Conservation (phyloP, 2,888 invertebrate species). For the Scaptodrosophila latifasciaeformis region DNA sequence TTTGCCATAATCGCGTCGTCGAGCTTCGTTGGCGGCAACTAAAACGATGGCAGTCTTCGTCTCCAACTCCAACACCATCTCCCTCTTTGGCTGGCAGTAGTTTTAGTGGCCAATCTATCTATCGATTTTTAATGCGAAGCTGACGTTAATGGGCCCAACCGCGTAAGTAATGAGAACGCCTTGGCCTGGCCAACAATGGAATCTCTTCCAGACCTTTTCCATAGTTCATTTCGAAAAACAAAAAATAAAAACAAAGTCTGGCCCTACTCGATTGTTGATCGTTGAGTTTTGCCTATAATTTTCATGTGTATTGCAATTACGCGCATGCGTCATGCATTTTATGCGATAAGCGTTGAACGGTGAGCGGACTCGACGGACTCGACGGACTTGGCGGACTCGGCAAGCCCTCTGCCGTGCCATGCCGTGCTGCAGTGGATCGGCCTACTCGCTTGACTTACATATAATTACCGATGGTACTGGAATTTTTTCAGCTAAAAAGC, state of each 20-base stretch:
- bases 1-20: slow-evolving; percentile 13
- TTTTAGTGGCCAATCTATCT: slow-evolving; percentile 69
- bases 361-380: slow-evolving; percentile 7
- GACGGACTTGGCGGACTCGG: background rate
- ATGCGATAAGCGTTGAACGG: background rate
- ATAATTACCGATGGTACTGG: slow-evolving; percentile 42
- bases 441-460: slow-evolving; percentile 9
- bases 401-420: background rate
- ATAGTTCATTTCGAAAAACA: too few species aligned
- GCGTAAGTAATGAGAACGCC: slow-evolving; percentile 70
- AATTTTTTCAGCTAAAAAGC: slow-evolving; percentile 49
- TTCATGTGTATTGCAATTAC: slow-evolving; percentile 51
- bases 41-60: too few species aligned
- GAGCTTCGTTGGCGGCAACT: slow-evolving; percentile 42
- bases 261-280: slow-evolving; percentile 1
- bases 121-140: slow-evolving; percentile 75
- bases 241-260: too few species aligned
- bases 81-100: slow-evolving; percentile 34
- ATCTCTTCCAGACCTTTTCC: too few species aligned
- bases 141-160: slow-evolving; percentile 72
- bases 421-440: background rate
- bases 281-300: slow-evolving; percentile 16
- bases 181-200: slow-evolving; percentile 48
- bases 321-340: slow-evolving; percentile 61
- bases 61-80: too few species aligned